Evolutionary conservation across 1,140 invertebrate species (phyloP).

Genomic region (Macrobrachium rosenbergii): DNA sequence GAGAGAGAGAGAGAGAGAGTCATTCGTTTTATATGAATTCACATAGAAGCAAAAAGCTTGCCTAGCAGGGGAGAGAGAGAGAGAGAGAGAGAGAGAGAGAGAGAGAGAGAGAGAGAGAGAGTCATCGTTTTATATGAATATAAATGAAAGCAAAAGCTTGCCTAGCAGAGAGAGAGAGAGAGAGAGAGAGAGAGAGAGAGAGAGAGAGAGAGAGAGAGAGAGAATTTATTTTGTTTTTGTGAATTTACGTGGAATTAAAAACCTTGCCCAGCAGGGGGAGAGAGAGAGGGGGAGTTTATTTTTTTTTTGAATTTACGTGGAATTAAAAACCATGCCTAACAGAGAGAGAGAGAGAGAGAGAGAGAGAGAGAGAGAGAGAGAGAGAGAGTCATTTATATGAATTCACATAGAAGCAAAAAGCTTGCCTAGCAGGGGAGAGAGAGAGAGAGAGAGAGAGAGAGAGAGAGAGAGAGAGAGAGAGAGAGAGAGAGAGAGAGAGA

Average conservation of each 20-base stretch:
- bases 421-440: not conserved
- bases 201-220: too few relatives aligned
- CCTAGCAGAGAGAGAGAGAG: not conserved
- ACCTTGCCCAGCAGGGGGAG: not conserved
- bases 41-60: not conserved
- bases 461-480: conserved; percentile 40
- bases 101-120: conserved; percentile 39
- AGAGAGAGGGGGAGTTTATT: too few relatives aligned
- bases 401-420: not conserved
- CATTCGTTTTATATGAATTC: not conserved
- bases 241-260: too few relatives aligned
- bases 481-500: conserved; percentile 37
- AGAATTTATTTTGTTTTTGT: too few relatives aligned
- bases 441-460: conserved; percentile 34
- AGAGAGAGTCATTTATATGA: not conserved
- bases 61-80: conserved; percentile 2
- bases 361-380: conserved; percentile 30
- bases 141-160: too few relatives aligned
- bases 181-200: not conserved
- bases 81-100: conserved; percentile 36
- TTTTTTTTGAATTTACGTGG: too few relatives aligned
- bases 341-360: conserved; percentile 29
- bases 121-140: too few relatives aligned
- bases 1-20: conserved; percentile 26
- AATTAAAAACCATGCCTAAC: too few relatives aligned